Percentiles rank a stretch among this genome's conserved stretches.
Conservation (phyloP, 2,888 invertebrate species). For the Leucoma salicis region DNA sequence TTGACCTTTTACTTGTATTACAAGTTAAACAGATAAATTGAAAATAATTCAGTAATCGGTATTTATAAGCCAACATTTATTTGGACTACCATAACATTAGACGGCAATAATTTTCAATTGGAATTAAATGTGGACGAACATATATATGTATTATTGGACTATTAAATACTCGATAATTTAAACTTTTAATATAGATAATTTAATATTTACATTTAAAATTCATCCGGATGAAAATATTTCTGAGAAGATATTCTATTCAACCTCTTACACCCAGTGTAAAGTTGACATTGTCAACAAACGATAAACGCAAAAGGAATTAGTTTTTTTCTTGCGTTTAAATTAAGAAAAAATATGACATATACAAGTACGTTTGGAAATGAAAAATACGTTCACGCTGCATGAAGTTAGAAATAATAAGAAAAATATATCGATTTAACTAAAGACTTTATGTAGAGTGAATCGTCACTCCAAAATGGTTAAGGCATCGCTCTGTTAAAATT, state of each 20-base stretch:
- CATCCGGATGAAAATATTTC: conserved; percentile 47
- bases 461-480: conserved; percentile 30
- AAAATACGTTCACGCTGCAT: conserved; percentile 38
- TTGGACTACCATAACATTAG: conserved; percentile 71
- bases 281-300: conserved; percentile 21
- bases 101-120: conserved; percentile 74
- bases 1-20: conserved; percentile 30
- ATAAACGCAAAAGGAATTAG: no score
- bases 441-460: conserved; percentile 46
- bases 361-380: conserved; percentile 34
- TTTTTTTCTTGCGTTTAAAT: conserved; percentile 22
- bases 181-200: conserved; percentile 58
- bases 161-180: conserved; percentile 64
- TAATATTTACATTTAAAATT: conserved; percentile 66
- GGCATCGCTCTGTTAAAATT: conserved; percentile 51
- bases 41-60: conserved; percentile 49
- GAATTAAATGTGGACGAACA: conserved; percentile 78
- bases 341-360: conserved; percentile 38
- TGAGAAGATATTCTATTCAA: conserved; percentile 27
- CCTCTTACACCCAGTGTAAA: conserved; percentile 27
- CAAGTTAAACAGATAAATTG: conserved; percentile 46
- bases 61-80: conserved; percentile 51
- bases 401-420: conserved; percentile 52
- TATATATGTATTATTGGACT: conserved; percentile 71
- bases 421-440: conserved; percentile 41